Percentiles rank a stretch among this genome's conserved stretches.
Evolutionary conservation across 2,888 invertebrate genomes (phyloP).

Genomic region (Minunthozetes semirufus): DNA sequence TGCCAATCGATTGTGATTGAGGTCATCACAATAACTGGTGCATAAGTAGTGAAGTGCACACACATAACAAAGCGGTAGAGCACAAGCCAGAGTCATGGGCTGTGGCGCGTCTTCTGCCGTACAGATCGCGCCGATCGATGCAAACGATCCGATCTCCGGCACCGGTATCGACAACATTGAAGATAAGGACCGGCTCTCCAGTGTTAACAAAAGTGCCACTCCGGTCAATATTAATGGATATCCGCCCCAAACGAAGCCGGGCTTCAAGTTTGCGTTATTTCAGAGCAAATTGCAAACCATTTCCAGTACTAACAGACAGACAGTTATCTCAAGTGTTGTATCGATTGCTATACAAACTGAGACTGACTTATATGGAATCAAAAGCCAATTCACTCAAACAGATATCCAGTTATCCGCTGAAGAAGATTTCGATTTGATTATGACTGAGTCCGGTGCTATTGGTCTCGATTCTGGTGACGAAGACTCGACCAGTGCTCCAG

Average conservation of each 20-base stretch:
- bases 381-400: slow-evolving; percentile 18
- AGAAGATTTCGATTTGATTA: slow-evolving; percentile 16
- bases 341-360: slow-evolving; percentile 22
- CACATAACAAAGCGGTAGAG: background rate
- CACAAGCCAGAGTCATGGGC: background rate
- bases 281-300: slow-evolving; percentile 6
- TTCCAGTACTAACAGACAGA: background rate
- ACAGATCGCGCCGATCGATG: slow-evolving; percentile 16
- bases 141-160: background rate
- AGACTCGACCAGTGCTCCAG: background rate
- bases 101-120: slow-evolving; percentile 25
- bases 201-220: background rate
- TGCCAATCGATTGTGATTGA: background rate
- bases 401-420: background rate
- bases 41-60: background rate
- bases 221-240: slow-evolving; percentile 6
- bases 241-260: background rate
- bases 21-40: background rate
- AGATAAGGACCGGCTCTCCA: background rate
- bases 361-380: background rate
- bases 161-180: background rate
- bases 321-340: background rate
- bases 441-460: background rate
- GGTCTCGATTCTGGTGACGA: background rate
- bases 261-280: slow-evolving; percentile 12